Base-by-base conservation (phyloP, 2,888 invertebrate species). In the Congeria kusceri region DNA sequence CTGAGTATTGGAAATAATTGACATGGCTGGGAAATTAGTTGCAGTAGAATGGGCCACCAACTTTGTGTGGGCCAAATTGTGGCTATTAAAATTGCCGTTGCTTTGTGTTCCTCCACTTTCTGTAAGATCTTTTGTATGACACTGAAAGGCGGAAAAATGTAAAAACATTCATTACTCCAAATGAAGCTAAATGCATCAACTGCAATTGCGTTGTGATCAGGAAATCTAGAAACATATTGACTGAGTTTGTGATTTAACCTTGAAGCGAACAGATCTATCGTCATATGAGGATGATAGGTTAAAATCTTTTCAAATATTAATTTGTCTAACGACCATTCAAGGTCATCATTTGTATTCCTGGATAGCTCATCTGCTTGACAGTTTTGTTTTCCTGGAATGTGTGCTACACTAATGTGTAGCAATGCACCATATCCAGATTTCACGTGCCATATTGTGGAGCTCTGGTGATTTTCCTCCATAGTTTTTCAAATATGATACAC, bases 131-230 rank as follows among this genome's bases (percentile, higher is more conserved):
- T 29, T 1, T 44, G 29, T 4, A 70, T 20, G 9, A 70, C 25
- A 47, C 70, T 77, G 76, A 77, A 77, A 77, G 71, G 76, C 23
- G 76, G 76, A 66, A 77, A 70, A 23, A 77, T 77, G 29, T 65
- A 77, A 44, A 28, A 65, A 13, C 32, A 39, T n/a, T 11, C 28
- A 28, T 47, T 46, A n/a, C n/a, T 39, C 71, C 76, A 77, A 13
- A 47, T 49, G 20, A 71, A 20, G 9, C 64, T 65, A 44, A 77
- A 71, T 29, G 70, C 76, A 66, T 70, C 66, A 27, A 66, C 53
- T 29, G 71, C 76, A n/a, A 39, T 23, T 18, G 76, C 70, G 61
- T 47, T 15, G 9, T 59, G 70, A 25, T 70, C 64, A 20, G 65
- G 62, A 18, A 32, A 23, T 13, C 71, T n/a, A 0, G 76, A 66